Evolutionary conservation across 2,797 vertebrate species (phyloP).

Genomic region (Acanthurus tractus): DNA sequence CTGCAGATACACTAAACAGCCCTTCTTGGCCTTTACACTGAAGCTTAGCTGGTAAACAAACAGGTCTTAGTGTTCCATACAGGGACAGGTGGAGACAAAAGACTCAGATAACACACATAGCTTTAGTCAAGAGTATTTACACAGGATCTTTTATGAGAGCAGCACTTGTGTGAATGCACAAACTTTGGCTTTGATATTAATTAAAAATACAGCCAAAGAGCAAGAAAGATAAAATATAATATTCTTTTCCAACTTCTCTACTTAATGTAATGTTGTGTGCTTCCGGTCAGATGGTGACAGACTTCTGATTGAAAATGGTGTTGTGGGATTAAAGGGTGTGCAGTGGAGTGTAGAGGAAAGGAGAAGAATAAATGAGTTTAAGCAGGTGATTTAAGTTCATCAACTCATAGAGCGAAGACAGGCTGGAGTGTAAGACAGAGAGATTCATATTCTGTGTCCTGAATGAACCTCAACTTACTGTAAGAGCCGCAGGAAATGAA

Average conservation of each 20-base stretch:
- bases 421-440: not conserved
- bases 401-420: not conserved
- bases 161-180: too few relatives aligned
- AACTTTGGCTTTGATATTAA: too few relatives aligned
- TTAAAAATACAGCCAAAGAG: not conserved
- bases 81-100: not conserved
- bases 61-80: not conserved
- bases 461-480: not conserved
- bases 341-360: not conserved
- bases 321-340: conserved; percentile 1
- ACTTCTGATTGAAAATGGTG: not conserved
- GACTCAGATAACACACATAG: not conserved
- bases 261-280: not conserved
- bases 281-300: not conserved
- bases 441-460: conserved; percentile 16
- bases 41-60: too few relatives aligned
- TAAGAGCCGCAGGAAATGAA: not conserved
- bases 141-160: not conserved
- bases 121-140: not conserved
- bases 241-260: not conserved
- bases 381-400: conserved; percentile 1
- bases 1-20: not conserved
- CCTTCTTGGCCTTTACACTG: not conserved
- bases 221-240: not conserved
- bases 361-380: conserved; percentile 20